Evolutionary conservation across 2,888 invertebrate species (phyloP).

Genomic region (Cephalotes varians): DNA sequence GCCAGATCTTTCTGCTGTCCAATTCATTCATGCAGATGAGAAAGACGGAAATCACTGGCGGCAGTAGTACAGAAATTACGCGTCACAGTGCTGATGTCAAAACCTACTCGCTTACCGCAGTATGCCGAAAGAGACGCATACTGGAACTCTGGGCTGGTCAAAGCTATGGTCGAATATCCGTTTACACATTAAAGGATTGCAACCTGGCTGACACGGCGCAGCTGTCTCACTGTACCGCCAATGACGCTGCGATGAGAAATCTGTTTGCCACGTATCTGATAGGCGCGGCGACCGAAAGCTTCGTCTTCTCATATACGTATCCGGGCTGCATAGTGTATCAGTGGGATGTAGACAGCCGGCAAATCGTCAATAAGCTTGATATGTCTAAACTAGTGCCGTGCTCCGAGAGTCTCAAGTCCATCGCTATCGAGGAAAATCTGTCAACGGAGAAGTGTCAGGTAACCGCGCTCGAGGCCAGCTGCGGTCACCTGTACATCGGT

Average conservation of each 20-base stretch:
- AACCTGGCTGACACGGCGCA: slow-evolving; percentile 87
- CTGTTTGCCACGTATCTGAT: slow-evolving; percentile 91
- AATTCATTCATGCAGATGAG: slow-evolving; percentile 83
- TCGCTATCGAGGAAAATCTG: slow-evolving; percentile 95
- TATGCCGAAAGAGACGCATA: slow-evolving; percentile 80
- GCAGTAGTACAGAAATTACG: slow-evolving; percentile 77
- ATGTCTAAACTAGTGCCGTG: slow-evolving; percentile 97
- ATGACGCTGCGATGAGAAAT: slow-evolving; percentile 88
- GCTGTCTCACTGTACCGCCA: slow-evolving; percentile 87
- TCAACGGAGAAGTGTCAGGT: slow-evolving; percentile 92
- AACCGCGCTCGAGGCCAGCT: slow-evolving; percentile 83
- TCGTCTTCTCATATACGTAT: slow-evolving; percentile 93
- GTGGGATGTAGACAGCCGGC: slow-evolving; percentile 91
- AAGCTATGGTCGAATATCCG: slow-evolving; percentile 91
- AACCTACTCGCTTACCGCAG: slow-evolving; percentile 82
- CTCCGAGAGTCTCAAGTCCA: slow-evolving; percentile 96
- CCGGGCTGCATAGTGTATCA: slow-evolving; percentile 96
- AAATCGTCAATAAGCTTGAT: slow-evolving; percentile 93
- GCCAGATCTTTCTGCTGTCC: slow-evolving; percentile 86
- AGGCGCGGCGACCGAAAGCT: slow-evolving; percentile 87
- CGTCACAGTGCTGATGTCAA: slow-evolving; percentile 62
- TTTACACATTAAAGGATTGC: slow-evolving; percentile 90
- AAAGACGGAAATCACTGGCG: slow-evolving; percentile 80
- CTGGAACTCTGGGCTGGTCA: slow-evolving; percentile 97
- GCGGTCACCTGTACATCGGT: slow-evolving; percentile 93